Evolutionary conservation across 2,888 invertebrate genomes (phyloP).

Genomic region (Nomada hirtipes): DNA sequence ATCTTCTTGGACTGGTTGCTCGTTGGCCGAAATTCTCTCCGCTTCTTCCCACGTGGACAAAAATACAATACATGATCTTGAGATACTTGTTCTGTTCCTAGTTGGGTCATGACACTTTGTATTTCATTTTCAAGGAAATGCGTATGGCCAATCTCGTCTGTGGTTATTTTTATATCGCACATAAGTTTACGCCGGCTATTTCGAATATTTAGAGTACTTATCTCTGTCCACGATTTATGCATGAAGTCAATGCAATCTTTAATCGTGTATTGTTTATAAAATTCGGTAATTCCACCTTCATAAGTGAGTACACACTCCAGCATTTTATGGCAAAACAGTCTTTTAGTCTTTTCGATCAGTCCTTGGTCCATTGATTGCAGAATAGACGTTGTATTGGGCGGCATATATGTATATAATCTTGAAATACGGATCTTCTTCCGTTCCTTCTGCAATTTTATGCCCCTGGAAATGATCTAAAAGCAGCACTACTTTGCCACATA

Average conservation of each 20-base stretch:
- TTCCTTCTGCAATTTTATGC: slow-evolving; percentile 29
- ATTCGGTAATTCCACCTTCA: slow-evolving; percentile 48
- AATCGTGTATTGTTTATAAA: slow-evolving; percentile 32
- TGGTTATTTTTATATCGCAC: too few species aligned
- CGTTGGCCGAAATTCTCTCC: too few species aligned
- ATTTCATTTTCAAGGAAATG: too few species aligned
- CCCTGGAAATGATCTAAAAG: slow-evolving; percentile 59
- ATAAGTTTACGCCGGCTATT: not conserved
- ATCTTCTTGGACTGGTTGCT: too few species aligned
- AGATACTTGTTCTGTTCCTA: too few species aligned
- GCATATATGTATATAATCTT: slow-evolving; percentile 50
- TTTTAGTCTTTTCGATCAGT: slow-evolving; percentile 69
- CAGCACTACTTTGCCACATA: slow-evolving; percentile 54
- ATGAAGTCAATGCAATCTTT: not conserved
- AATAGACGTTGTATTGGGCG: slow-evolving; percentile 67
- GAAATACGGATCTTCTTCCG: slow-evolving; percentile 30
- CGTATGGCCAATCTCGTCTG: too few species aligned
- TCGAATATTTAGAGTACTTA: not conserved
- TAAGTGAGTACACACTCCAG: slow-evolving; percentile 47
- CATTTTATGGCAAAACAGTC: slow-evolving; percentile 59
- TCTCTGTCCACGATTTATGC: not conserved
- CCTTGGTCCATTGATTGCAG: slow-evolving; percentile 74
- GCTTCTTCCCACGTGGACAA: too few species aligned
- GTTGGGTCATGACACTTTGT: too few species aligned
- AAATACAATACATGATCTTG: too few species aligned